A percentile compares a stretch with the other conserved stretches of the same genome.
phyloP scores from a whole-genome alignment of 30 jellyfish, hydroid and myxozoan genomes.

The Pelagia noctiluca region DNA sequence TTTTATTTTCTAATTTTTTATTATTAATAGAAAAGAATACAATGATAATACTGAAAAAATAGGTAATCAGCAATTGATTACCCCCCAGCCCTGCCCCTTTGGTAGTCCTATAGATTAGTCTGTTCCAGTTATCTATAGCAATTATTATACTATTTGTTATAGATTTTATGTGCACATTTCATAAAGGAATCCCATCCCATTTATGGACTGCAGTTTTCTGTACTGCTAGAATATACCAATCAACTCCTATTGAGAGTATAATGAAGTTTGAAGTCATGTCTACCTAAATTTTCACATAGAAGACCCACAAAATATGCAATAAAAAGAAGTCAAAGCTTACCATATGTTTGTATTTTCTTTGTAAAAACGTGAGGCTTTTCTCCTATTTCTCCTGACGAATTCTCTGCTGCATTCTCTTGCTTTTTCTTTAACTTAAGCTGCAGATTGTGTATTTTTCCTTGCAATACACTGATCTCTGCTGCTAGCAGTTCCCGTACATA shows the following conservation, averaged over 20 bases:
- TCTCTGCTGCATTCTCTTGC: background rate
- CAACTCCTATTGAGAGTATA: background rate
- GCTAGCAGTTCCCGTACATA: slow-evolving; percentile 82
- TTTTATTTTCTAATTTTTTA: no score
- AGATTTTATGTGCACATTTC: background rate
- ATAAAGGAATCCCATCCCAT: background rate
- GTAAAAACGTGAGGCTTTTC: slow-evolving; percentile 45
- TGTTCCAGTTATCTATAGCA: no score
- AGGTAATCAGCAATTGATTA: no score
- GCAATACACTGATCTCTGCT: slow-evolving; percentile 70
- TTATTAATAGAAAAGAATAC: no score
- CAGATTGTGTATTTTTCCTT: slow-evolving; percentile 48
- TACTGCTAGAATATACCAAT: background rate
- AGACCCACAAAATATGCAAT: background rate
- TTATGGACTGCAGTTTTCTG: background rate
- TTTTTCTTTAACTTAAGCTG: slow-evolving; percentile 17
- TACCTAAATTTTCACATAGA: background rate
- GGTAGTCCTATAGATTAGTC: no score
- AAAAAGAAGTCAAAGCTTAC: slow-evolving; percentile 25
- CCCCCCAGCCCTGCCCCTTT: no score
- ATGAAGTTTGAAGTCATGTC: background rate
- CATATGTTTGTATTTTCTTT: slow-evolving; percentile 55
- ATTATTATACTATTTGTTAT: no score
- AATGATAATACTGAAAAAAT: no score
- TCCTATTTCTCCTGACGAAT: background rate